Evolutionary conservation across 2,888 invertebrate genomes (phyloP).

Genomic region (Lacanobia wlatinum): DNA sequence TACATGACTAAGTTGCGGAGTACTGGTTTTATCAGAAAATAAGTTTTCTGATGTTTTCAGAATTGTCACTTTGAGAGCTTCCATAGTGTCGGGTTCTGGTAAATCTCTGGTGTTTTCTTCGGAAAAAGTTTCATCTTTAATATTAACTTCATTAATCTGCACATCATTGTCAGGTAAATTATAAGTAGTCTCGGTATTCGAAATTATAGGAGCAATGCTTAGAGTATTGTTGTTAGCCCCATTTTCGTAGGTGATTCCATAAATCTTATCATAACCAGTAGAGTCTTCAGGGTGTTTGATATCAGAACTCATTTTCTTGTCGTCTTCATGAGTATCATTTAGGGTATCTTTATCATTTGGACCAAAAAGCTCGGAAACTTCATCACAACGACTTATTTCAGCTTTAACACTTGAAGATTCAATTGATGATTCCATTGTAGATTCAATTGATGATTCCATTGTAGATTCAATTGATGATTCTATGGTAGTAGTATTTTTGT

Average conservation of each 20-base stretch:
- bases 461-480: too few species aligned
- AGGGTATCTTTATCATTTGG: not conserved
- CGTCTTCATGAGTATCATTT: not conserved
- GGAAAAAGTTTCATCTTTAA: not conserved
- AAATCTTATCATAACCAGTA: not conserved
- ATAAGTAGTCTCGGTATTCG: not conserved
- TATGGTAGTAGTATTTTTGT: not conserved
- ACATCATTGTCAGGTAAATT: conserved; percentile 1
- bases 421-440: not conserved
- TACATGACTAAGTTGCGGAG: not conserved
- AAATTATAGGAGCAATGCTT: not conserved
- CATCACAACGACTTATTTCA: not conserved
- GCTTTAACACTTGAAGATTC: not conserved
- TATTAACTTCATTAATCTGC: not conserved
- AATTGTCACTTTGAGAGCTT: not conserved
- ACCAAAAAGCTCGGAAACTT: not conserved
- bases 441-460: conserved; percentile 5
- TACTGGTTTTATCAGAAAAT: not conserved
- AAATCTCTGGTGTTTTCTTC: not conserved
- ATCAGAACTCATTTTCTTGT: not conserved
- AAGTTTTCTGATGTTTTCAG: conserved; percentile 1
- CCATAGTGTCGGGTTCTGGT: not conserved
- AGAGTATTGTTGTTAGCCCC: not conserved
- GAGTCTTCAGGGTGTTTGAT: not conserved
- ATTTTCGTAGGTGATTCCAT: not conserved